Base-by-base conservation (phyloP, 1,140 invertebrate genomes). In the Macrostomum lignano region DNA sequence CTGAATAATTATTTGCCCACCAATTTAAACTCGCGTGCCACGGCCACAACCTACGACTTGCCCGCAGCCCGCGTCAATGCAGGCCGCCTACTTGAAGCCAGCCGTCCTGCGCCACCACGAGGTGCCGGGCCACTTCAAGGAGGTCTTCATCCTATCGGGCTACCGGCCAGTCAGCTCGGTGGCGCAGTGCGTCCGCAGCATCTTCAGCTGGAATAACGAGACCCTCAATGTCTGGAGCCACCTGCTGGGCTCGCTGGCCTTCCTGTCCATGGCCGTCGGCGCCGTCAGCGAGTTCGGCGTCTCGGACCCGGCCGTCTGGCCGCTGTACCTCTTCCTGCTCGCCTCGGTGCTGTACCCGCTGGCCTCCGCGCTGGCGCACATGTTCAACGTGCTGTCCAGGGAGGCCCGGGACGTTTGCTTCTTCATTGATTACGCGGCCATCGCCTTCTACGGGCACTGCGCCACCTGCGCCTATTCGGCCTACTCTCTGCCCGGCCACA, bases 211-310 rank as follows among this genome's bases (percentile, higher is more conserved):
- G 15, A 62, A 52, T 24, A 64, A 64, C 43, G 62, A 64, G 47
- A 63, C 61, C 1, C 36, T 62, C 0, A 64, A 64, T 38, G 55
- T 63, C 36, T 64, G 62, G 62, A 64, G 60, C 1, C 62, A 64
- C 42, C n/a, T n/a, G n/a, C n/a, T n/a, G n/a, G n/a, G n/a, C n/a
- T n/a, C n/a, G n/a, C n/a, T n/a, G n/a, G n/a, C n/a, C n/a, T n/a
- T n/a, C n/a, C n/a, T n/a, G n/a, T n/a, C n/a, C n/a, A n/a, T n/a
- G n/a, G n/a, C n/a, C n/a, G n/a, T n/a, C n/a, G n/a, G n/a, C n/a
- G n/a, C n/a, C n/a, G n/a, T n/a, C n/a, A n/a, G n/a, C n/a, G n/a
- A n/a, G n/a, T n/a, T n/a, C n/a, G n/a, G n/a, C n/a, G n/a, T n/a
- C n/a, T n/a, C n/a, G n/a, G n/a, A n/a, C n/a, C n/a, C n/a, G n/a